Conservation (phyloP, 1,140 invertebrate species). For the Euwallacea fornicatus region DNA sequence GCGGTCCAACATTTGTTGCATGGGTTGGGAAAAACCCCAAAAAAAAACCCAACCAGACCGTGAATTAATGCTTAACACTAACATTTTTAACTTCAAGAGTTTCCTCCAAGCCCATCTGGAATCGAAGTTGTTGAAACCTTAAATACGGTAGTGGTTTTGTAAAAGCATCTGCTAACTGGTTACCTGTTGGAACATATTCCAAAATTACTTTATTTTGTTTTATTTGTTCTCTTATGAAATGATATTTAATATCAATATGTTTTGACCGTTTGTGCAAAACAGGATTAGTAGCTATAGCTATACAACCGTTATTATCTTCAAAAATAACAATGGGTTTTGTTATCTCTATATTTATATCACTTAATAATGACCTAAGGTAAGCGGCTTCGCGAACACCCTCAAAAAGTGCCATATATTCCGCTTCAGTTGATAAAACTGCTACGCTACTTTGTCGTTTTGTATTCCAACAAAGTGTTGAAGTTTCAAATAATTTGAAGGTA, state of each 20-base stretch:
- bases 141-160: no score
- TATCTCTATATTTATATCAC: neutral
- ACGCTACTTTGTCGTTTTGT: neutral
- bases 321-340: slow-evolving; percentile 1
- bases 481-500: neutral
- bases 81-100: no score
- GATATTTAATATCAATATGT: slow-evolving; percentile 6
- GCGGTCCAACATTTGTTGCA: no score
- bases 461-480: no score
- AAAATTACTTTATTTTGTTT: neutral
- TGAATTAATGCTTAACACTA: no score
- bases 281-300: neutral
- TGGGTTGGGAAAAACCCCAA: no score
- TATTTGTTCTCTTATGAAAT: neutral
- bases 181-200: neutral
- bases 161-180: neutral
- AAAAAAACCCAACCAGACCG: no score
- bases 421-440: slow-evolving; percentile 1
- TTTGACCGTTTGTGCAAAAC: slow-evolving; percentile 10
- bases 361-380: neutral
- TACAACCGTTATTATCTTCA: slow-evolving; percentile 18
- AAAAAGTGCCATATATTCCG: slow-evolving; percentile 13
- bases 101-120: no score
- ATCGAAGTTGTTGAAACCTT: no score
- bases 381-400: neutral